These are phyloP conservation scores for Neoniphon sammara DNA, from an alignment of 2,797 vertebrate species.

Conservation along the genomic window DNA sequence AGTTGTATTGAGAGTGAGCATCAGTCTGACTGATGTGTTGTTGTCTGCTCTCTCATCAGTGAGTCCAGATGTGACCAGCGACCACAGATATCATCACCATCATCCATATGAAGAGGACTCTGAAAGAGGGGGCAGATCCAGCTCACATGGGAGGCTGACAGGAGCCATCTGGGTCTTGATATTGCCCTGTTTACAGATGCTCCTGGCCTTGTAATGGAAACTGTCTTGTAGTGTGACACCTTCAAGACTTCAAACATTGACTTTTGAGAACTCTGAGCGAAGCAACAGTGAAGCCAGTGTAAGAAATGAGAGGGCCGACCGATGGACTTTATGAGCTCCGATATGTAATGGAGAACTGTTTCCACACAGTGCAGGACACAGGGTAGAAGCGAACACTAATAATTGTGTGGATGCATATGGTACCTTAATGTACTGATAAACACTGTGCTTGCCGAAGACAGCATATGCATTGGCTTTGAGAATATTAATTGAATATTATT, in stretches of 20 bases:
- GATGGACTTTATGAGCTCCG: constrained; percentile 33
- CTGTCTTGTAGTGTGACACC: constrained; percentile 57
- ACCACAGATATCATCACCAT: constrained; percentile 82
- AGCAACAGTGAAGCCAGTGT: constrained; percentile 50
- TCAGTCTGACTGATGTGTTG: constrained; percentile 41
- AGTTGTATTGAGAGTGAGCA: constrained; percentile 34
- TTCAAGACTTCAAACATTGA: constrained; percentile 48
- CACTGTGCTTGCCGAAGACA: constrained; percentile 36
- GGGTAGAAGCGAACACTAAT: constrained; percentile 28
- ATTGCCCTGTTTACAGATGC: constrained; percentile 73
- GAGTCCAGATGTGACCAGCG: constrained; percentile 84
- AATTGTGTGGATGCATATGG: constrained; percentile 25
- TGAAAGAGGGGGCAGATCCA: constrained; percentile 71
- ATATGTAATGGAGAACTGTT: constrained; percentile 41
- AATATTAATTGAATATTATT: constrained; percentile 26
- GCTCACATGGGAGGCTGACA: constrained; percentile 59
- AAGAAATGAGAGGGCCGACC: constrained; percentile 34
- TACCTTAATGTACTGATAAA: constrained; percentile 20
- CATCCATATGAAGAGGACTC: constrained; percentile 75
- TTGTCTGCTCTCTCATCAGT: constrained; percentile 79
- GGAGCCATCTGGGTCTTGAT: constrained; percentile 69
- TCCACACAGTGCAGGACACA: constrained; percentile 45
- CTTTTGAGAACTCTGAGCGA: constrained; percentile 20
- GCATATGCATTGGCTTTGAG: constrained; percentile 42
- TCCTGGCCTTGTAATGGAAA: constrained; percentile 81